These are phyloP conservation scores for Neogobius melanostomus DNA, from an alignment of 2,113 vertebrate genomes.

Conservation along the genomic window DNA sequence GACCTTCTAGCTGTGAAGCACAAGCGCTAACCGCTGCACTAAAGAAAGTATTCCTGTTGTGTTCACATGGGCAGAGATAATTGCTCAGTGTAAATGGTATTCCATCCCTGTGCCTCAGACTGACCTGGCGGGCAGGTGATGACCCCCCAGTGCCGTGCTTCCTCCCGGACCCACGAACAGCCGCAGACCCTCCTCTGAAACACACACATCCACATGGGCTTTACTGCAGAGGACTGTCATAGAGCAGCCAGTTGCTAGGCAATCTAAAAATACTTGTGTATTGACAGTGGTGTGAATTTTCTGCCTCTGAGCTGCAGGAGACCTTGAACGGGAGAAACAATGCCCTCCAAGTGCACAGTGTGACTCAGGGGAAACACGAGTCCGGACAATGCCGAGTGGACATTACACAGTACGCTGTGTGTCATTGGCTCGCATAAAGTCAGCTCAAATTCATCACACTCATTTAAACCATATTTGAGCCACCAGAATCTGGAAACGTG, in stretches of 20 bases:
- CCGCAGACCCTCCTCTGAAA: slow-evolving; percentile 95
- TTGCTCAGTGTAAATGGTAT: neutral
- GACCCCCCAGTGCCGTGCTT: slow-evolving; percentile 92
- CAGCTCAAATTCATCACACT: neutral
- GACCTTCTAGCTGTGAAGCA: no score
- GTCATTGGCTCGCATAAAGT: neutral
- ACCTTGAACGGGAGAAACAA: slow-evolving; percentile 45
- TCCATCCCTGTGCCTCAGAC: neutral
- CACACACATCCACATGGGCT: slow-evolving; percentile 16
- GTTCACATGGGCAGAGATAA: no score
- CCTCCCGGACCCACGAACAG: slow-evolving; percentile 96
- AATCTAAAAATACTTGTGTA: slow-evolving; percentile 70
- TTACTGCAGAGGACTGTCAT: slow-evolving; percentile 30
- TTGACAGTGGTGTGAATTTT: slow-evolving; percentile 59
- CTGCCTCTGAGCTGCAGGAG: slow-evolving; percentile 48
- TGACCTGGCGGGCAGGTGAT: slow-evolving; percentile 89
- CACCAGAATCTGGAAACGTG: no score
- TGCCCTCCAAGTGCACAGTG: slow-evolving; percentile 20
- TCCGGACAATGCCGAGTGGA: slow-evolving; percentile 11
- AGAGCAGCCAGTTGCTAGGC: slow-evolving; percentile 66
- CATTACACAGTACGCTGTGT: neutral
- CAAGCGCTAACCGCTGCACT: no score
- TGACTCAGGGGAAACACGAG: slow-evolving; percentile 20
- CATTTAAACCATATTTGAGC: no score
- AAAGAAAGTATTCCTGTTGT: no score